These are phyloP conservation scores for Picus viridis DNA, from an alignment of 2,797 vertebrate genomes.

Conservation along the genomic window DNA sequence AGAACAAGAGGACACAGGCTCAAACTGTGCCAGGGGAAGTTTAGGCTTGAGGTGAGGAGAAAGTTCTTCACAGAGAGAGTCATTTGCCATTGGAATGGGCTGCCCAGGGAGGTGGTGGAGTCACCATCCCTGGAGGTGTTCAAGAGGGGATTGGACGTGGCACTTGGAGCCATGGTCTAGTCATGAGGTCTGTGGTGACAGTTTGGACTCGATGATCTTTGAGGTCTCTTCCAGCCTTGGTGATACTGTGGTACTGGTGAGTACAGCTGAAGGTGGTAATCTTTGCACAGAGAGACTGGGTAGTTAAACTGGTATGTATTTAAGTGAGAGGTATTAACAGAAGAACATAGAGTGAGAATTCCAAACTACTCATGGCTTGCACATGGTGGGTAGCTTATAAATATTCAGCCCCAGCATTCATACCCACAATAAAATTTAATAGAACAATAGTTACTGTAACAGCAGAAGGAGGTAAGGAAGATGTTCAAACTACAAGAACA, in stretches of 20 bases:
- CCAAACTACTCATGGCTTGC: not conserved
- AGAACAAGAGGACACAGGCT: too few species aligned
- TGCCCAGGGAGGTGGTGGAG: too few species aligned
- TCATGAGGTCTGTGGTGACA: too few species aligned
- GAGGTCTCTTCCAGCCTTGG: too few species aligned
- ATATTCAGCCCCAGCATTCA: not conserved
- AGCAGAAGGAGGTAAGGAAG: not conserved
- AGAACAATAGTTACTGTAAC: not conserved
- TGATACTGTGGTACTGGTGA: not conserved
- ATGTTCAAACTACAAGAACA: not conserved
- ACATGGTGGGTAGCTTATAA: not conserved
- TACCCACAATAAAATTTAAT: not conserved
- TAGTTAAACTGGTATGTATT: not conserved
- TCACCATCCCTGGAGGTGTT: too few species aligned
- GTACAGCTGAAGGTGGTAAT: not conserved
- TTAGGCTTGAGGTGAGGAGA: too few species aligned
- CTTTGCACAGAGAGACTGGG: not conserved
- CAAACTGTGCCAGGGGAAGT: too few species aligned
- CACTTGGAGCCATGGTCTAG: too few species aligned
- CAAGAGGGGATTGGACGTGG: too few species aligned
- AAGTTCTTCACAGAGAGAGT: too few species aligned
- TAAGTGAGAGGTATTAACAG: not conserved
- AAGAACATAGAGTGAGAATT: not conserved
- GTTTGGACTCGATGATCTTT: too few species aligned
- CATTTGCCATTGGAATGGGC: too few species aligned